Evolutionary conservation across 2,797 vertebrate species (phyloP), one percentile per base, ranked within the genome.

Genomic region (Galago senegalensis): DNA sequence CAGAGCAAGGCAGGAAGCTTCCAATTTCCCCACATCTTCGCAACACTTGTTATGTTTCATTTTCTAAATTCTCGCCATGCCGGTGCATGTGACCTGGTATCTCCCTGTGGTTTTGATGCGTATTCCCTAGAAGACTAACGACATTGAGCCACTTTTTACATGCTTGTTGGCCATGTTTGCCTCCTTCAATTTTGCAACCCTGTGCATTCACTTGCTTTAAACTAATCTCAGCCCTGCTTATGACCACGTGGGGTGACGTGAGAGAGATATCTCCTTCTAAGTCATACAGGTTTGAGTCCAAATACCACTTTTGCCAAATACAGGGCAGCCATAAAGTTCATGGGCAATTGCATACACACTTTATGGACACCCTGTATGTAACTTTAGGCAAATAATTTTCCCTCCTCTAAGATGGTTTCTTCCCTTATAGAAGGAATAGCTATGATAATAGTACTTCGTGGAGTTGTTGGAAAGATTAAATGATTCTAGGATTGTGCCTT

Each of bases 31-130:
- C 49, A 61, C 43, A 37, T 73, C 61, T 40, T 61, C 10, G 13
- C 23, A 53, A 75, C 12, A 81, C 16, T 70, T 70, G 18, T 56
- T 82, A 40, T 67, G 85, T 82, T 95, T 73, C 20, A 16, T 2
- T 70, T 89, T 91, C 91, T 85, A 17, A 91, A 93, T 77, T 85
- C 10, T 65, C 53, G 27, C 7, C 37, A 77, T 81, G 21, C 21
- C 65, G 40, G 27, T 17, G 2, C 14, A 1, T 86, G 5, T 82
- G 37, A 91, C 88, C 40, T 65, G 10, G 10, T 81, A 70, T 34
- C 29, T 76, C 34, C 5, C 23, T 67, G 10, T 43, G 31, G n/a
- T 76, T 81, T 91, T 49, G 29, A 86, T 43, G 89, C 82, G 23
- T 6, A 18, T 91, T 91, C 85, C 56, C 27, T 7, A 18, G 69